These are phyloP conservation scores for Rhogogaster chlorosoma DNA, from an alignment of 2,888 invertebrate species.

Conservation along the genomic window DNA sequence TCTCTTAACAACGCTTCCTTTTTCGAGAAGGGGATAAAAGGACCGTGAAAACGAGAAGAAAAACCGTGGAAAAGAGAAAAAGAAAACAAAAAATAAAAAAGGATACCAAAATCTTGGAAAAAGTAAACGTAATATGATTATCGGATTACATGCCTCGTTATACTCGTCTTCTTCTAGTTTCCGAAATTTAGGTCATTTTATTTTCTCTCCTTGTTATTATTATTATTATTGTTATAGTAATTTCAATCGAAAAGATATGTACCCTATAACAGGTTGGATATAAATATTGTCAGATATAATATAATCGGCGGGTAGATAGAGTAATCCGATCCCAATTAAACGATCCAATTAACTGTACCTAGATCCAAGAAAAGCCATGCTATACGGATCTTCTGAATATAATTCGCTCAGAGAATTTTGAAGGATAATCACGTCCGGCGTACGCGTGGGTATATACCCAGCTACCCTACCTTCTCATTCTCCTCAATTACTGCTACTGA, in stretches of 20 bases:
- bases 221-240: not conserved
- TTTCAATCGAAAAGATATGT: not conserved
- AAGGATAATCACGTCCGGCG: slow-evolving; percentile 31
- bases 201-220: not conserved
- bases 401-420: not conserved
- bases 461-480: not conserved
- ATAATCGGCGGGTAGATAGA: not conserved
- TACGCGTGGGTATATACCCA: not conserved
- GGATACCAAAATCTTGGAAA: not conserved
- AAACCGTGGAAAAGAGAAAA: not conserved
- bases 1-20: slow-evolving; percentile 8
- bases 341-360: slow-evolving; percentile 44
- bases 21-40: not conserved
- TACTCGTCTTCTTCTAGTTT: not conserved
- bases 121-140: not conserved
- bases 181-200: not conserved
- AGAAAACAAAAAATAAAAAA: not conserved
- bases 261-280: not conserved
- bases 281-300: not conserved
- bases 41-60: not conserved
- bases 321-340: slow-evolving; percentile 45
- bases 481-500: not conserved
- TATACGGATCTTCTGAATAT: not conserved
- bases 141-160: not conserved
- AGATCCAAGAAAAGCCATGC: slow-evolving; percentile 21